Evolutionary conservation across 2,888 invertebrate species (phyloP), one percentile per base, ranked within the genome.

Genomic region (Therioaphis trifolii): DNA sequence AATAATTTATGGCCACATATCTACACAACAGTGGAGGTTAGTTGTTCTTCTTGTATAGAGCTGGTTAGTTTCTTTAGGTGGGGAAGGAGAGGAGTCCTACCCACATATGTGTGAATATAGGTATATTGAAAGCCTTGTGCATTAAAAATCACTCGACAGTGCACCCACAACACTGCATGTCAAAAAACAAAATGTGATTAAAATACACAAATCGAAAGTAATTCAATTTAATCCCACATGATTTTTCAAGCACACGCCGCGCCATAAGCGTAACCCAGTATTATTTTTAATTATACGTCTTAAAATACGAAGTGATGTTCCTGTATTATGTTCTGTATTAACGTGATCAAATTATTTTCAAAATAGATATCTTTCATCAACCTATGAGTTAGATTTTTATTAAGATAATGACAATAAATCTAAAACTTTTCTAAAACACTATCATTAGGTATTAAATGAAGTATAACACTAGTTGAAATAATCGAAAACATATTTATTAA

Each of bases 151-250:
- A n/a, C 35, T 27, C 27, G n/a, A 43, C 55, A 27, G 43, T 69
- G 52, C 40, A 55, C 27, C 55, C 68, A 55, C 79, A 79, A 55
- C 69, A 27, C 55, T 21, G 43, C 55, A 66, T 35, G 77, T 35
- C 46, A n/a, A 49, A 63, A 49, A 5, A 14, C 46, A 49, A 21
- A 21, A 77, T 66, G 63, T 49, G 77, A 77, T 66, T 49, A 35
- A 77, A 77, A 49, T 49, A 46, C 29, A 35, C 14, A 63, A 77
- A 63, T 77, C 49, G 21, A 29, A 49, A 66, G 49, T 77, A 49
- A 49, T 77, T 66, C 11, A 35, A 66, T 77, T 77, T 63, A 29
- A 63, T 49, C 46, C 49, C 29, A 15, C 63, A 29, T 63, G 29
- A 66, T 63, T 63, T 29, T 46, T 29, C 15, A 49, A 46, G 63